These are phyloP conservation scores for Rhopilema esculentum DNA, from an alignment of 30 jellyfish, hydroid and myxozoan genomes.

Conservation along the genomic window DNA sequence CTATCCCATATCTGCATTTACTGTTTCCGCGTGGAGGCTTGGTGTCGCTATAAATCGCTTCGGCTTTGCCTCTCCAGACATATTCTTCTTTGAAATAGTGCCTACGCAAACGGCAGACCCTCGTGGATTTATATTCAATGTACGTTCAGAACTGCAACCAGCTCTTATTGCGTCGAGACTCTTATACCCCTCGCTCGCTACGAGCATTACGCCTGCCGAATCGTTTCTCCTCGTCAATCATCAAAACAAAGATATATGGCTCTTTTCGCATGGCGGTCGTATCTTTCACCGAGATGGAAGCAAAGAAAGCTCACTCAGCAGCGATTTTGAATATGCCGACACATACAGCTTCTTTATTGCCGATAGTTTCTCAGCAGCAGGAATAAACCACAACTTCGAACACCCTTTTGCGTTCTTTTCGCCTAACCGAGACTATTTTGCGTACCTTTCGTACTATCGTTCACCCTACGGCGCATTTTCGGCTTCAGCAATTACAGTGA, in stretches of 20 bases:
- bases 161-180: constrained; percentile 98
- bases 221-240: constrained; percentile 97
- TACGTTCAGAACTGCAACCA: constrained; percentile 96
- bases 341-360: constrained; percentile 95
- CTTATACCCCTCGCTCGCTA: constrained; percentile 97
- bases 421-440: constrained; percentile 89
- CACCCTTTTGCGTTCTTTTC: constrained; percentile 99
- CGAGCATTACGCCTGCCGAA: constrained; percentile 99
- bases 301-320: constrained; percentile 93
- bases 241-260: constrained; percentile 91
- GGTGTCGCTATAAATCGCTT: constrained; percentile 98
- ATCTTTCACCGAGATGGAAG: constrained; percentile 94
- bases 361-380: constrained; percentile 97
- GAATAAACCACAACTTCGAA: constrained; percentile 94
- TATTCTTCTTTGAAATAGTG: constrained; percentile 89
- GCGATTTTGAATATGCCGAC: constrained; percentile 96
- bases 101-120: constrained; percentile 98
- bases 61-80: constrained; percentile 94
- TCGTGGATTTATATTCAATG: constrained; percentile 94
- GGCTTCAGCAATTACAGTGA: constrained; percentile 98
- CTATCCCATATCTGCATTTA: constrained; percentile 97
- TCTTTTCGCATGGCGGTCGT: constrained; percentile 98
- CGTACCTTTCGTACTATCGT: constrained; percentile 93
- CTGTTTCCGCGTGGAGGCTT: constrained; percentile 97
- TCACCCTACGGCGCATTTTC: constrained; percentile 99